These are phyloP conservation scores for Ceratosolen fusciceps DNA, from an alignment of 1,140 invertebrate genomes.

Conservation along the genomic window DNA sequence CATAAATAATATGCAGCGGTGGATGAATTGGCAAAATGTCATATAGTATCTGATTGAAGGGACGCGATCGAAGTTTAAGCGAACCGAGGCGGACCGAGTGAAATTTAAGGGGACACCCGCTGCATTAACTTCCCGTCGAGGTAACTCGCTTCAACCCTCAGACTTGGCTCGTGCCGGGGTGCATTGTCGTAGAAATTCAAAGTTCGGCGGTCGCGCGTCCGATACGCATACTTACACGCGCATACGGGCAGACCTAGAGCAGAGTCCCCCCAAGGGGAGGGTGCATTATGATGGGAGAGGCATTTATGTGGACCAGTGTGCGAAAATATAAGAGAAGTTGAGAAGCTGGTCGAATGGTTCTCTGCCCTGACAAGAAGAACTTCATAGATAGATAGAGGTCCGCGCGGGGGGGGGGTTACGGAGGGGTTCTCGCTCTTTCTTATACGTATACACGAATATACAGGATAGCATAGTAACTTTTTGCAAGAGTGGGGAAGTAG, in stretches of 20 bases:
- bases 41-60: too few relatives aligned
- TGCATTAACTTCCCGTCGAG: conserved; percentile 13
- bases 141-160: conserved; percentile 25
- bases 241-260: too few relatives aligned
- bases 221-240: background rate
- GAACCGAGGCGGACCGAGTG: background rate
- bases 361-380: background rate
- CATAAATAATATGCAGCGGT: too few relatives aligned
- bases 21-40: too few relatives aligned
- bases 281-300: background rate
- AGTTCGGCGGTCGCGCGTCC: conserved; percentile 37
- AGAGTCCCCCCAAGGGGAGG: background rate
- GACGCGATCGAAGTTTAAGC: too few relatives aligned
- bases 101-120: conserved; percentile 23
- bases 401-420: background rate
- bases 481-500: conserved; percentile 5
- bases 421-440: background rate
- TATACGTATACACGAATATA: background rate
- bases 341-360: conserved; percentile 13
- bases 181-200: conserved; percentile 38
- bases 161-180: conserved; percentile 44
- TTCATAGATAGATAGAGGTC: background rate
- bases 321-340: conserved; percentile 27
- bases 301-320: background rate
- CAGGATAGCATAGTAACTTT: conserved; percentile 8